Percentiles rank a stretch among this genome's conserved stretches.
These are phyloP conservation scores for Lypha dubia DNA, from an alignment of 2,888 invertebrate species.

Conservation along the genomic window DNA sequence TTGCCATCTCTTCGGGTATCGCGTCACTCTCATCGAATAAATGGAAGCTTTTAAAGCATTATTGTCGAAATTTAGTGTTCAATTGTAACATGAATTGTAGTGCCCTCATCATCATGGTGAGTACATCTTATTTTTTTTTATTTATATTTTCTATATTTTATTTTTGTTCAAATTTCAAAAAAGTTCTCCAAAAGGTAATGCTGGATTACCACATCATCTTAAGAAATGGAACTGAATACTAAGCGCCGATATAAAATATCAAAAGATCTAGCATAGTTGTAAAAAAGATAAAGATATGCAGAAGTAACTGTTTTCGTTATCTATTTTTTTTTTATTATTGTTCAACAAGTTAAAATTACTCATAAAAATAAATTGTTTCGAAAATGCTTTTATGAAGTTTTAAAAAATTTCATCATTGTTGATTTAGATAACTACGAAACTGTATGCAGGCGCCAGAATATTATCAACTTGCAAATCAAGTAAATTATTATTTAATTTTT, in stretches of 20 bases:
- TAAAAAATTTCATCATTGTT: neutral
- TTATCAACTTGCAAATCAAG: neutral
- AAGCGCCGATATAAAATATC: neutral
- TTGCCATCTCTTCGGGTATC: too few species aligned
- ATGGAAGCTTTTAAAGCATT: too few species aligned
- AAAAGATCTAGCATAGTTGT: neutral
- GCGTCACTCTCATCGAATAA: too few species aligned
- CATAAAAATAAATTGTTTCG: neutral
- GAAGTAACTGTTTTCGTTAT: neutral
- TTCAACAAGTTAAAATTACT: neutral
- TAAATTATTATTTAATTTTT: neutral
- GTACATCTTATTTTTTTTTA: too few species aligned
- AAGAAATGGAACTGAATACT: too few species aligned
- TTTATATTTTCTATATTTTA: too few species aligned
- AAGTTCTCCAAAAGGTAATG: too few species aligned
- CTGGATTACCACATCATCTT: too few species aligned
- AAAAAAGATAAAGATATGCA: neutral
- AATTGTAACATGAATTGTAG: too few species aligned
- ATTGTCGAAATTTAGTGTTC: too few species aligned
- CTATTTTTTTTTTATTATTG: neutral
- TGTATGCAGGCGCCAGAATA: neutral
- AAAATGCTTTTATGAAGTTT: neutral
- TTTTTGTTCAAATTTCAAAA: too few species aligned
- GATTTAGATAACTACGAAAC: neutral
- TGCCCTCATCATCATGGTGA: too few species aligned